Base-by-base conservation (phyloP, 2,888 invertebrate genomes). In the Hylaea fasciaria region DNA sequence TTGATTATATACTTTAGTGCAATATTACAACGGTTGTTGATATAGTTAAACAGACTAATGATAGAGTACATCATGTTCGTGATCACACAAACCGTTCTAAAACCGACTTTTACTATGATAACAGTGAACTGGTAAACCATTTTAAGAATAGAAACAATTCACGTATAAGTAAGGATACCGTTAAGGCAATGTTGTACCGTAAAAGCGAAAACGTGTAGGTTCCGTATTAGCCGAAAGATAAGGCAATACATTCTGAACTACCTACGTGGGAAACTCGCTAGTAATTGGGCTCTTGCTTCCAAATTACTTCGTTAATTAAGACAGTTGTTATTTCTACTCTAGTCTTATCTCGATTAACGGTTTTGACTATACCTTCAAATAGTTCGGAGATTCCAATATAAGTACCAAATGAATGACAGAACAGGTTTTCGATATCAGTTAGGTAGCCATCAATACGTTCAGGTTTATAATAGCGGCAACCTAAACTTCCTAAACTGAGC, bases 121-220 rank as follows among this genome's bases (percentile, higher is more conserved):
- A 45, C 54, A 50, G 54, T 52, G 56, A 62, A 62, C 52, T 43
- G 43, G 48, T 50, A 46, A 60, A 51, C 49, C 39, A 57, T 62
- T 57, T 52, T 44, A 55, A 29, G 52, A 48, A 53, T 43, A 63
- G 54, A 62, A 64, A 66, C 59, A 60, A 53, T 46, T 59, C 64
- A 44, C 62, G 52, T 61, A 40, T 52, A 60, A 46, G 56, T 22
- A 39, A 32, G 40, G 46, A 48, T 69, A 70, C 80, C 73, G 71
- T 75, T 78, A 78, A 55, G 51, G 64, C 40, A 56, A 50, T 57
- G 59, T 69, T 47, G 54, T 68, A 65, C 69, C 66, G 64, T 73
- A 74, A 72, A 73, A 69, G 71, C 68, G 40, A 72, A 72, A 72
- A 58, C 69, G 66, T 72, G 72, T 66, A 68, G 49, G 54, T 60